Base-by-base conservation (phyloP, 2,888 invertebrate genomes). In the Dascillus cervinus region DNA sequence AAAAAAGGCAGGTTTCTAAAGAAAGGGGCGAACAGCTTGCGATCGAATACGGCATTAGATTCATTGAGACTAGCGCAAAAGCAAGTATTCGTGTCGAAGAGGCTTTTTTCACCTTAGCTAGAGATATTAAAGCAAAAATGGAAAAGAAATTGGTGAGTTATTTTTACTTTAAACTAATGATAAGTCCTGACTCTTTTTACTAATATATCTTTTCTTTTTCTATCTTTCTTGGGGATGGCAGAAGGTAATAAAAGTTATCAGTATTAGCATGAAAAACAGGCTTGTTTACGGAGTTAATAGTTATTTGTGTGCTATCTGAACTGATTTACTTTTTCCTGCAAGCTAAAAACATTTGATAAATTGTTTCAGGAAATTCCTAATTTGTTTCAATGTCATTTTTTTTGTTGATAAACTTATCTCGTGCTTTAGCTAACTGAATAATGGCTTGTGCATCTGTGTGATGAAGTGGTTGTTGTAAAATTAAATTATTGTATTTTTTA, bases 31-130 rank as follows among this genome's bases (percentile, higher is more conserved):
- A 97, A 72, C 86, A 94, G 70, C 75, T 97, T 65, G 96, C 96
- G 39, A 78, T 94, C 58, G 97, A 97, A 69, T 96, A 97, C 72
- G 90, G 92, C 58, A 96, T 98, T 53, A 94, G 94, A 71, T 98
- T 98, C 71, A 86, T 98, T 79, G 98, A 98, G 72, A 98, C 97
- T 29, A 95, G 95, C 50, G 98, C 98, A 32, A 98, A 98, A 71
- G 86, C 91, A 47, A 91, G 94, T 64, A 84, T 94, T 64, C 94
- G 97, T 65, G 95, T 98, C 26, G 97, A 98, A 68, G 90, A 90
- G 55, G 95, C 96, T 34, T 98, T 98, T 72, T 91, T 90, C 66
- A 94, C 92, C 40, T 72, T 98, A 65, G 96, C 97, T 35, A 82
- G 91, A 65, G 96, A 96, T 68, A 96, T 96, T 58, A 96, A 96